A percentile compares a stretch with the other conserved stretches of the same genome.
These are phyloP conservation scores for Mustelus asterias DNA, from an alignment of 2,113 vertebrate genomes.

Conservation along the genomic window DNA sequence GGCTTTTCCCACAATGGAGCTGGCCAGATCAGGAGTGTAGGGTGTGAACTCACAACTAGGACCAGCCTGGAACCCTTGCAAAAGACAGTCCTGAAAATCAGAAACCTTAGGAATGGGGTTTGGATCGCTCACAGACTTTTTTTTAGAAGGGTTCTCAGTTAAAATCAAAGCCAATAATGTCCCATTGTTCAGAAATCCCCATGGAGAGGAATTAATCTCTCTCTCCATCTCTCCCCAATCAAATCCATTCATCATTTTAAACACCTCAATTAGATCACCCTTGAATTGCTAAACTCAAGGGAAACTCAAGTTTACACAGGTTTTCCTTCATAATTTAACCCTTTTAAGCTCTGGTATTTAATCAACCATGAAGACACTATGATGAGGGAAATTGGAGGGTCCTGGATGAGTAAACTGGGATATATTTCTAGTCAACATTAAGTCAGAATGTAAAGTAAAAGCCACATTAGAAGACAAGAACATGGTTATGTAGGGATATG, in stretches of 20 bases:
- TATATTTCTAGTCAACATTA: background rate
- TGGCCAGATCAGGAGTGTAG: too few relatives aligned
- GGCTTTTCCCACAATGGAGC: too few relatives aligned
- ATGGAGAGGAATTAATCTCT: background rate
- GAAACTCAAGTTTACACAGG: background rate
- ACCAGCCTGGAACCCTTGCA: too few relatives aligned
- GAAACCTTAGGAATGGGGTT: too few relatives aligned
- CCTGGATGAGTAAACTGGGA: background rate
- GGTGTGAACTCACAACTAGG: too few relatives aligned
- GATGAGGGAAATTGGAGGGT: background rate
- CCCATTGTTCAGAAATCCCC: background rate
- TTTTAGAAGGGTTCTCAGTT: too few relatives aligned
- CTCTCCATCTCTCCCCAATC: background rate
- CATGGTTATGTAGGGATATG: too few relatives aligned
- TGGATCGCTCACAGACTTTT: too few relatives aligned
- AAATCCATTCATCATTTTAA: background rate
- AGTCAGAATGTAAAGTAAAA: background rate
- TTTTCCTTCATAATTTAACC: background rate
- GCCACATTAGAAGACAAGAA: background rate
- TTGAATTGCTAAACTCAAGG: background rate
- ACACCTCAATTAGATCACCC: background rate
- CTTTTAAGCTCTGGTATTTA: background rate
- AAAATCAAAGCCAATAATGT: too few relatives aligned
- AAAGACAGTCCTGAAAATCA: too few relatives aligned
- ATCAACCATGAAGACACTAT: background rate